These are phyloP conservation scores for Amphiprion ocellaris DNA, from an alignment of 2,113 vertebrate species.

Conservation along the genomic window DNA sequence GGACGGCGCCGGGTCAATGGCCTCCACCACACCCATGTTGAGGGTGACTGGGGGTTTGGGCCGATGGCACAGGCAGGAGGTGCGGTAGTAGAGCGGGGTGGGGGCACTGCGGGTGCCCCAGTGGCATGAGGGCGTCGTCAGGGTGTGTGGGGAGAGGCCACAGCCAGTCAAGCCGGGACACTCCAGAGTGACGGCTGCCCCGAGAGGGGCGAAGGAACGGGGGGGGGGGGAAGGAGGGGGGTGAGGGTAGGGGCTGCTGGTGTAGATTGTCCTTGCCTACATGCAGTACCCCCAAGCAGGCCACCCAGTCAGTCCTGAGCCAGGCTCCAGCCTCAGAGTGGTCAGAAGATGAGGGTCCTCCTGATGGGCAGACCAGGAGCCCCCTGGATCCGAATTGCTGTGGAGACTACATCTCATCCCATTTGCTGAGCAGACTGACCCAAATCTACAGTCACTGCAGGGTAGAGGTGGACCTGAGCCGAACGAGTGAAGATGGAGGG, in stretches of 20 bases:
- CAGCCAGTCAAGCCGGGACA: constrained; percentile 82
- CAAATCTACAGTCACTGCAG: constrained; percentile 69
- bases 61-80: constrained; percentile 83
- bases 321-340: constrained; percentile 70
- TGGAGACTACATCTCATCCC: constrained; percentile 86
- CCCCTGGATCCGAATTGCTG: constrained; percentile 79
- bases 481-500: constrained; percentile 70
- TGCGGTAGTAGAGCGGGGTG: constrained; percentile 79
- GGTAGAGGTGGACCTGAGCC: constrained; percentile 54
- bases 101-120: constrained; percentile 80
- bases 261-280: constrained; percentile 75
- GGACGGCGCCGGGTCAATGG: constrained; percentile 78
- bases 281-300: constrained; percentile 74
- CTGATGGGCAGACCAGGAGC: constrained; percentile 81
- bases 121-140: constrained; percentile 85
- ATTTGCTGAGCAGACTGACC: constrained; percentile 78
- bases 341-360: constrained; percentile 69
- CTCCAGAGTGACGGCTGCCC: constrained; percentile 86
- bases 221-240: constrained; percentile 59
- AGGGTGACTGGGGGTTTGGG: constrained; percentile 76
- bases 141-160: constrained; percentile 82
- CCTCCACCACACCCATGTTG: constrained; percentile 86
- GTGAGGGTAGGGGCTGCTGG: constrained; percentile 70
- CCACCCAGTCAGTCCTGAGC: constrained; percentile 73
- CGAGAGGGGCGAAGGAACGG: constrained; percentile 59